Base-by-base conservation (phyloP, 2,888 invertebrate species). In the Ophion ellenae region DNA sequence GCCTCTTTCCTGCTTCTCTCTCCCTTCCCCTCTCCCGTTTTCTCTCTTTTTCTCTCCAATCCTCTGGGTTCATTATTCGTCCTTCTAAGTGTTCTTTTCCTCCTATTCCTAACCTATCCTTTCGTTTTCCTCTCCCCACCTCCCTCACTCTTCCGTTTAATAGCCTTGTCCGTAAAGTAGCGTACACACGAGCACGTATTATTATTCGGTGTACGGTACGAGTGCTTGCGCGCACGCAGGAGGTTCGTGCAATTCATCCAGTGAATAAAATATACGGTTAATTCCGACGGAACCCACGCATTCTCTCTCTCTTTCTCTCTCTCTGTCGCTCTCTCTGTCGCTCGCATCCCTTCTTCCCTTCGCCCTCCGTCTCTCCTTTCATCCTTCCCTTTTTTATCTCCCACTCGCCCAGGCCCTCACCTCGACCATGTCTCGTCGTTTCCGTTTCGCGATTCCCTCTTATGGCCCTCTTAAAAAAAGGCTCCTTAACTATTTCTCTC, bases 381-480 rank as follows among this genome's bases (percentile, higher is more conserved):
- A 9, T 57, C 10, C 20, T 61, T 53, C 67, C 53, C 59, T 53
- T 63, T 57, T 61, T 32, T 45, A 40, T 36, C 53, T 59, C 40
- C 45, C 32, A 7, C 61, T 63, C 59, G 67, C 9, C 53, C 64
- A 53, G 57, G 28, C 63, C 14, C 40, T 76, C 63, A 63, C 53
- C 53, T 53, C 17, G n/a, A 61, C 69, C 45, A 53, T 57, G 32
- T 63, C 67, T 77, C 81, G 59, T 81, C 81, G 59, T 81, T 85
- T 84, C 78, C 81, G 85, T 85, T 85, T 61, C 20, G 61, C 67
- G 14, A 61, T n/a, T 28, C 57, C 20, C 73, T 69, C 47, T 45
- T 61, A 40, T 70, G 24, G 28, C n/a, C 59, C 57, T 74, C 69
- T 70, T 64, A 47, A 14, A 24, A 86, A 80, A 74, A 53, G 57